Evolutionary conservation across 2,797 vertebrate genomes (phyloP).

Genomic region (Poeciliopsis gracilis): DNA sequence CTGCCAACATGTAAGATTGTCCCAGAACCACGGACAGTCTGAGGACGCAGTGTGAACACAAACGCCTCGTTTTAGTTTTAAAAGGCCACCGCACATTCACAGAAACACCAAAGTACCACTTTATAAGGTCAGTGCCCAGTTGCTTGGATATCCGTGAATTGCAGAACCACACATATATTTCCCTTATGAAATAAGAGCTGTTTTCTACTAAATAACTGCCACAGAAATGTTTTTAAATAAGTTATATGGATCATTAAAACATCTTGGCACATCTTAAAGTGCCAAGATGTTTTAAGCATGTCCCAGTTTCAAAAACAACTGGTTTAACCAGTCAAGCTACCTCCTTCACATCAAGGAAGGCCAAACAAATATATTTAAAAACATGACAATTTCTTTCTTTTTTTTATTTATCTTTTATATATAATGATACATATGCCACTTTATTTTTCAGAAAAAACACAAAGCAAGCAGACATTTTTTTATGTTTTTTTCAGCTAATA

Average conservation of each 20-base stretch:
- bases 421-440: neutral
- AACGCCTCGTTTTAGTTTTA: neutral
- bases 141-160: neutral
- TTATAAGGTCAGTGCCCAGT: neutral
- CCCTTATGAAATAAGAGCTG: neutral
- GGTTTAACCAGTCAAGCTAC: too few relatives aligned
- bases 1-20: constrained; percentile 96
- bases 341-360: too few relatives aligned
- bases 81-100: neutral
- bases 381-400: too few relatives aligned
- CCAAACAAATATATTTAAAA: too few relatives aligned
- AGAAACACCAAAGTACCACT: neutral
- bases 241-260: too few relatives aligned
- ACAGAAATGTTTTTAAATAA: too few relatives aligned
- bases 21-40: constrained; percentile 95
- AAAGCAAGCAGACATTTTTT: neutral
- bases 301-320: too few relatives aligned
- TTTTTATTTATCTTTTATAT: too few relatives aligned
- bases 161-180: neutral
- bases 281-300: too few relatives aligned
- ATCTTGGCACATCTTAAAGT: too few relatives aligned
- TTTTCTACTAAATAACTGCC: neutral
- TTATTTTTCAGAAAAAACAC: neutral
- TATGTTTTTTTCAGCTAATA: neutral
- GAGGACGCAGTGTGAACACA: constrained; percentile 22